Evolutionary conservation across 2,888 invertebrate genomes (phyloP), one percentile per base, ranked within the genome.

Genomic region (Apotomis betuletana): DNA sequence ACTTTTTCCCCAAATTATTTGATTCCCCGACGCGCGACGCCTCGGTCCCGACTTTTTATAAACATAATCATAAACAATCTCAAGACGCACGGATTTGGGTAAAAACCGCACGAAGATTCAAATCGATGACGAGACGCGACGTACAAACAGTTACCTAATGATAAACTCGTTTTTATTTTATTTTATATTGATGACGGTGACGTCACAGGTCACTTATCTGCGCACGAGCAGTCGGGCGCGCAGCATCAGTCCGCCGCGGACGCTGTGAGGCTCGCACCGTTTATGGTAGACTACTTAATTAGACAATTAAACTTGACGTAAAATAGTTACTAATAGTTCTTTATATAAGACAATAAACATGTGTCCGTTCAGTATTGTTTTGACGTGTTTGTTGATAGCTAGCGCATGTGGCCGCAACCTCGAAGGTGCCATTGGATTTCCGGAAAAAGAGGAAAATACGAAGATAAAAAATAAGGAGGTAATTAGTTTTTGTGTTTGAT

Each of bases 361-460:
- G 85, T 78, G 73, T 70, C 75, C 75, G 51, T 13, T 77, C 74
- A 78, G 74, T 75, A 74, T 83, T 67, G 63, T 83, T 41, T 46
- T 83, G 52, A 65, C 77, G 49, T 78, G 81, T 59, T 72, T 87
- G 36, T 46, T 74, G 65, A 61, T 69, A 15, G 55, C 57, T 10
- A 13, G 57, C 15, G 27, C 59, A 49, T 77, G 77, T 77, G 84
- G 83, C 59, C 75, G 75, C 70, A 85, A 81, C 58, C 75, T 74
- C 52, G 81, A 79, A 74, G 87, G 84, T 76, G 80, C 83, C 12
- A 90, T 92, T 74, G 91, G 91, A 75, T 92, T 91, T 82, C 92
- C 92, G 15, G 92, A 92, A 78, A 55, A 76, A 5, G 92, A 92
- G 77, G 92, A 91, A 80, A 85, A 91, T 75, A 77, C 79, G 0